Conservation (phyloP, 2,113 vertebrate species). For the Emydocephalus ijimae region DNA sequence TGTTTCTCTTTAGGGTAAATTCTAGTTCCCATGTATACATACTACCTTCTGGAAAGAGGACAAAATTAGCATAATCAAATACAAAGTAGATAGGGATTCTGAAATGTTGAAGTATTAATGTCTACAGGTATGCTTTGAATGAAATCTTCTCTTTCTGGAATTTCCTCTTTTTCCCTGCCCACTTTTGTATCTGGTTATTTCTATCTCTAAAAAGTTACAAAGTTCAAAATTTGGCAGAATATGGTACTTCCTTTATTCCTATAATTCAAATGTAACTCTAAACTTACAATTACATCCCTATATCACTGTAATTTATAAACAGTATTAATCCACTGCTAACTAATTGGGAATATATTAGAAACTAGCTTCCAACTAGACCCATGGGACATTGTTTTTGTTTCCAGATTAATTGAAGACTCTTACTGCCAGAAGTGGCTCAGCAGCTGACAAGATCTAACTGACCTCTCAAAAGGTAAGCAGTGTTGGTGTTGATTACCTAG, state of each 20-base stretch:
- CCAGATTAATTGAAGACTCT: not conserved
- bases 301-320: not conserved
- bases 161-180: not conserved
- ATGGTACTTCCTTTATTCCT: not conserved
- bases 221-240: not conserved
- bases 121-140: not conserved
- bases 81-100: not conserved
- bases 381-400: not conserved
- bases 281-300: not conserved
- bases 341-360: not conserved
- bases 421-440: not conserved
- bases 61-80: not conserved
- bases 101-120: not conserved
- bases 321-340: not conserved
- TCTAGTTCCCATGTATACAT: not conserved
- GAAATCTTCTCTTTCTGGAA: not conserved
- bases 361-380: not conserved
- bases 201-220: not conserved
- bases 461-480: not conserved
- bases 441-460: not conserved
- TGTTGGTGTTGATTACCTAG: not conserved
- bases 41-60: not conserved
- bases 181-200: not conserved
- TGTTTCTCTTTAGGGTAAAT: not conserved
- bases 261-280: not conserved